Evolutionary conservation across 2,888 invertebrate species (phyloP).

Genomic region (Pterostichus madidus): DNA sequence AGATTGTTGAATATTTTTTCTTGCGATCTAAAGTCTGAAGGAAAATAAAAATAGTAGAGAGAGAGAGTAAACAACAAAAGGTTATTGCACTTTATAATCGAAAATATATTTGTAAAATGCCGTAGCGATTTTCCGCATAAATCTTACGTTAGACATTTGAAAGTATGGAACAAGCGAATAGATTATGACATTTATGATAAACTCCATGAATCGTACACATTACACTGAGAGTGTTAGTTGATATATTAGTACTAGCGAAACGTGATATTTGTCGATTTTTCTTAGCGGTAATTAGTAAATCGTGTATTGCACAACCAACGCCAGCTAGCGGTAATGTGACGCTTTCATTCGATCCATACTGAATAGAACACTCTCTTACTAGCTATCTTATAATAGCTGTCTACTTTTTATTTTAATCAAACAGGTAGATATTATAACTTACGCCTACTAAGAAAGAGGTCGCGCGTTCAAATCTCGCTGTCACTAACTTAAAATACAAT

Average conservation of each 20-base stretch:
- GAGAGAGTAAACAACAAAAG: not conserved
- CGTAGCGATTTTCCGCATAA: constrained; percentile 35
- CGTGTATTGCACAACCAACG: constrained; percentile 50
- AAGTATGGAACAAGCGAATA: constrained; percentile 40
- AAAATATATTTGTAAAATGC: constrained; percentile 26
- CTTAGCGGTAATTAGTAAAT: constrained; percentile 49
- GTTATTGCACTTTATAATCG: constrained; percentile 11
- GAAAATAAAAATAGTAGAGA: too few species aligned
- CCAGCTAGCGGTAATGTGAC: not conserved
- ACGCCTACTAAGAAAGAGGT: too few species aligned
- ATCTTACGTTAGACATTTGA: constrained; percentile 38
- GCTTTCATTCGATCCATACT: not conserved
- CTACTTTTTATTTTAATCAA: too few species aligned
- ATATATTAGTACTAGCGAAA: constrained; percentile 50
- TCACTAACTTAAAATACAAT: too few species aligned
- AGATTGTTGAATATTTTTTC: too few species aligned
- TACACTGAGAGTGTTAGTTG: constrained; percentile 11
- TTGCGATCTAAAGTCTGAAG: too few species aligned
- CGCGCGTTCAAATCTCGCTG: too few species aligned
- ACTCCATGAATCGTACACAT: constrained; percentile 39
- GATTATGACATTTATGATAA: constrained; percentile 62
- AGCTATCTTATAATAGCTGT: too few species aligned
- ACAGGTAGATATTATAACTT: too few species aligned
- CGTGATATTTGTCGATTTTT: constrained; percentile 56
- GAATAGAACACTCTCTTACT: too few species aligned